A percentile compares a stretch with the other conserved stretches of the same genome.
These are phyloP conservation scores for Channa maculata DNA, from an alignment of 2,113 vertebrate species.

Conservation along the genomic window DNA sequence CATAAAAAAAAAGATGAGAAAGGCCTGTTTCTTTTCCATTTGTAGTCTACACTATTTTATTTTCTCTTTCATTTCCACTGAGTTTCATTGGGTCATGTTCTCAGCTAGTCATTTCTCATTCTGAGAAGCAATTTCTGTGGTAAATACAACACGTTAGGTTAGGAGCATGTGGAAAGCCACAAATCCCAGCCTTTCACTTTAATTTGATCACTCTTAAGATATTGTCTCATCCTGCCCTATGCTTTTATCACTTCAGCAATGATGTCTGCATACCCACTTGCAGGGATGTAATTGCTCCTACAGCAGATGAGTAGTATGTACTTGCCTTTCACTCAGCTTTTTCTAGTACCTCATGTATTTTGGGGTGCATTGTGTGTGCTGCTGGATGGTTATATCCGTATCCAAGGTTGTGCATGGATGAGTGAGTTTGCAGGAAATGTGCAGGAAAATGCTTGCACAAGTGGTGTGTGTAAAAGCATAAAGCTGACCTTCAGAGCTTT, in stretches of 20 bases:
- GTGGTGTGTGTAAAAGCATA: slow-evolving; percentile 20
- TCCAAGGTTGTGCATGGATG: not conserved
- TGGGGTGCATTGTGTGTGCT: not conserved
- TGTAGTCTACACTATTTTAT: slow-evolving; percentile 10
- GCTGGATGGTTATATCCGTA: slow-evolving; percentile 1
- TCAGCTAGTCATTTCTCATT: not conserved
- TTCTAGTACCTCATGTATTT: slow-evolving; percentile 16
- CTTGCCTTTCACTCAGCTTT: slow-evolving; percentile 11
- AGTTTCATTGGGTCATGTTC: slow-evolving; percentile 8
- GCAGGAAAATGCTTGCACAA: slow-evolving; percentile 26
- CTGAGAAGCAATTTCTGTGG: slow-evolving; percentile 2
- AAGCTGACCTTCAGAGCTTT: slow-evolving; percentile 42
- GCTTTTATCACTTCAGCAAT: slow-evolving; percentile 24
- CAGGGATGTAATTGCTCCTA: slow-evolving; percentile 25
- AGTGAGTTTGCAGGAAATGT: slow-evolving; percentile 21
- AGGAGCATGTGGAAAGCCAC: slow-evolving; percentile 31
- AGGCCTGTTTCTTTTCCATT: slow-evolving; percentile 1
- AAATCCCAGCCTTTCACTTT: slow-evolving; percentile 13
- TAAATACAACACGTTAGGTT: slow-evolving; percentile 38
- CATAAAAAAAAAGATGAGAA: slow-evolving; percentile 13
- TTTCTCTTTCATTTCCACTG: not conserved
- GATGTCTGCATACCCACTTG: slow-evolving; percentile 7
- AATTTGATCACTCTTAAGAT: slow-evolving; percentile 42
- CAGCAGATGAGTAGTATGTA: not conserved
- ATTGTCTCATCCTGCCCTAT: slow-evolving; percentile 14